phyloP scores from a whole-genome alignment of 2,888 invertebrate genomes.

The Horisme vitalbata region DNA sequence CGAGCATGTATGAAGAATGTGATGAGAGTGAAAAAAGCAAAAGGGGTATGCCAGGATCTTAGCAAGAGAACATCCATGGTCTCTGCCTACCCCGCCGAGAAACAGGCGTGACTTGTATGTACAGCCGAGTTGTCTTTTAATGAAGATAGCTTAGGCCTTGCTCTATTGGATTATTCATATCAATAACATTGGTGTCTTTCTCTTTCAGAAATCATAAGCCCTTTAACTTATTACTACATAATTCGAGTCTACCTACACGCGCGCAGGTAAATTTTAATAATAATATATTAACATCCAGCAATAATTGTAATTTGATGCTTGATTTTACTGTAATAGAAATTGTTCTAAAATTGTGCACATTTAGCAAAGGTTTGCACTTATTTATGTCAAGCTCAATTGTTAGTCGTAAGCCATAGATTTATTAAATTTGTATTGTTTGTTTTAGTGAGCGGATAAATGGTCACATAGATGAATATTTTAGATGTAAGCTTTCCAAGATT shows the following conservation, averaged over 20 bases:
- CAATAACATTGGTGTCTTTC: conserved; percentile 17
- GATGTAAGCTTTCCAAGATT: conserved; percentile 76
- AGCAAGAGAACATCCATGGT: too few species aligned
- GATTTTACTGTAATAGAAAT: conserved; percentile 33
- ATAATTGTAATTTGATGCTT: conserved; percentile 37
- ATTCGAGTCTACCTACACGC: conserved; percentile 59
- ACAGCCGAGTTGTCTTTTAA: too few species aligned
- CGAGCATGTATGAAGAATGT: too few species aligned
- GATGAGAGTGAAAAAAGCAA: too few species aligned
- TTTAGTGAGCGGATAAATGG: conserved; percentile 67
- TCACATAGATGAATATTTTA: conserved; percentile 76
- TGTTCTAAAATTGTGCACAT: conserved; percentile 33
- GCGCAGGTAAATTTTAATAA: conserved; percentile 59
- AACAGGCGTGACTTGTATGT: too few species aligned
- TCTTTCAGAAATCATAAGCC: conserved; percentile 76
- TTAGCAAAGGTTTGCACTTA: conserved; percentile 33
- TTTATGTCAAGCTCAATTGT: conserved; percentile 35
- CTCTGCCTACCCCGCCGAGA: too few species aligned
- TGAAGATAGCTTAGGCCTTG: neutral
- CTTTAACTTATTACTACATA: conserved; percentile 54
- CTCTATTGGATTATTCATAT: neutral
- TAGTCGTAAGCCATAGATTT: conserved; percentile 36
- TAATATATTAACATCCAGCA: conserved; percentile 27
- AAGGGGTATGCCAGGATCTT: too few species aligned
- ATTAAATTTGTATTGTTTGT: conserved; percentile 48